Base-by-base conservation (phyloP, 2,113 vertebrate genomes). In the Heliornis fulica region DNA sequence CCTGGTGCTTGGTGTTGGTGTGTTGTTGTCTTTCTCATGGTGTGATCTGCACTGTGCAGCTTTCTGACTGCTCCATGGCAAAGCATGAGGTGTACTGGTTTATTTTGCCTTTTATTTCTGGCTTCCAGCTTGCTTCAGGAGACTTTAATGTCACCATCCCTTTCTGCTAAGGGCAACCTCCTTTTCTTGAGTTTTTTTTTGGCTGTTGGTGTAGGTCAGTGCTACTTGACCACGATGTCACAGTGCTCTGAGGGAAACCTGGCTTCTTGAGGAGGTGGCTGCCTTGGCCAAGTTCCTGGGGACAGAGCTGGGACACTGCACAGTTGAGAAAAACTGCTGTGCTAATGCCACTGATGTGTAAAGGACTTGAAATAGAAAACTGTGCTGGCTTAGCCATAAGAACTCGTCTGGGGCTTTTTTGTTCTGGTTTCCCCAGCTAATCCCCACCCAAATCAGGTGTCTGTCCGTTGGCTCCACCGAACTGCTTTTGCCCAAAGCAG, bases 401-500 rank as follows among this genome's bases (percentile, higher is more conserved):
- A 64, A 54, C 46, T 66, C 50, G 28, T 4, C 80, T 45, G 2
- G 10, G 51, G 1, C 0, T 36, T 36, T 41, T 36, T 15, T 5
- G 2, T 22, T 28, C 13, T 60, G 38, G 25, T 36, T 78, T n/a
- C 26, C 34, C 40, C 34, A 45, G 3, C 34, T 59, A 48, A 59
- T 31, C 51, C n/a, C 43, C 41, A 29, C 65, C 6, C 23, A 18
- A 56, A 38, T 26, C 14, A 15, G 32, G 17, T 22, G 15, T 29
- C 19, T 1, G 15, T 29, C 19, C 1, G 0, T 38, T 46, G 53
- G 15, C 31, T 57, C 36, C 78, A 13, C 45, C 1, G 1, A 34
- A 15, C 28, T 43, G 50, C 25, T 51, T 26, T 28, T 51, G 48
- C 3, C 54, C 74, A 34, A 59, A 34, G 61, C 32, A 45, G 40